Evolutionary conservation across 2,797 vertebrate genomes (phyloP), one percentile per base, ranked within the genome.

Genomic region (Melanotaenia boesemani): DNA sequence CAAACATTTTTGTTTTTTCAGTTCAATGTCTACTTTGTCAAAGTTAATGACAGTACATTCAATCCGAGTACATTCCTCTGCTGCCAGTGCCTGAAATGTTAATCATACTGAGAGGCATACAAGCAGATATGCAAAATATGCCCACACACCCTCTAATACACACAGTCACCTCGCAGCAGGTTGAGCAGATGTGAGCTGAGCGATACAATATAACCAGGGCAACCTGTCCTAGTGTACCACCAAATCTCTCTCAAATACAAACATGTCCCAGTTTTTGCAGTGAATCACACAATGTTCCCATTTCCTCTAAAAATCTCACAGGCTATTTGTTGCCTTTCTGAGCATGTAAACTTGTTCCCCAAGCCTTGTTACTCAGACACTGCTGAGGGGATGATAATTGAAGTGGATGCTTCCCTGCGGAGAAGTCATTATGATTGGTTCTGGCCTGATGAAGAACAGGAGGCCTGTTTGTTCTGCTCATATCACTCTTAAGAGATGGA

Each of bases 391-490:
- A 88, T 77, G 79, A 81, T 93, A 91, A 90, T 82, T 73, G 85
- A 81, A 85, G 72, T 81, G 80, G 81, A 86, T 81, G 82, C 77
- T 74, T 79, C 80, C 89, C 89, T 83, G 86, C 67, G 74, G 89
- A 84, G 89, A 82, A 87, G 89, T 86, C 92, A 89, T 91, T 84
- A 86, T 80, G 84, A 88, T 90, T 91, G 81, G 89, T 89, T 92
- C 79, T 89, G 86, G 84, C 63, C 76, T 73, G 67, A 83, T 86
- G 86, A 91, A 84, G 78, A 76, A 66, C 80, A 71, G 67, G 72
- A 81, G 72, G 71, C 61, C 70, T 9, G 6, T 50, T 85, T 62
- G 80, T 74, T 80, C 44, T 81, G 79, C 77, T 83, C 75, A 74
- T 87, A 83, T 80, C 62, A 4, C 56, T 64, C 70, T 80, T 55